Evolutionary conservation across 1,140 invertebrate species (phyloP), one percentile per base, ranked within the genome.

Genomic region (Zaprionus ornatus): DNA sequence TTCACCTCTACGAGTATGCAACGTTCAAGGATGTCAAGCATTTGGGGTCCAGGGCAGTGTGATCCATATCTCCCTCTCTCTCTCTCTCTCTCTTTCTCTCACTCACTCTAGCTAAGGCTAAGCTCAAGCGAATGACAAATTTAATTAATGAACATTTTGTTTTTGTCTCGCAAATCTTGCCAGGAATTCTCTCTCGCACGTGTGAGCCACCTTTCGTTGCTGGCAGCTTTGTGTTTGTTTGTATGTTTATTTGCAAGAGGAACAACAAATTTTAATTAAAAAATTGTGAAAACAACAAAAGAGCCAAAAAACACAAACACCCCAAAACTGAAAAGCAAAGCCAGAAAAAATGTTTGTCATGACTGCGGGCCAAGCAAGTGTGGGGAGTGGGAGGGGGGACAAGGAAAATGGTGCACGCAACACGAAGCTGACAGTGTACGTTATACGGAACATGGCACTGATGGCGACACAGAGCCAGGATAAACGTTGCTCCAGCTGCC

Each of bases 211-310:
- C 64, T 79, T 55, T 25, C 19, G 32, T n/a, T 48, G 66, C 35
- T 19, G 45, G 23, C 48, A 21, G 69, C 48, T 73, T 66, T 72
- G 59, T 45, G 40, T 72, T 65, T 67, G 50, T 52, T 27, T 42
- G 40, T 45, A n/a, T 45, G 45, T 73, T 75, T 68, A 57, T 63
- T 40, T 50, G 50, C n/a, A 29, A 42, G 7, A 56, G 35, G 29
- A 65, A 70, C 48, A 57, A 55, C 25, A 74, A 74, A 50, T 56
- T 62, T 82, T 77, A 72, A 79, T 86, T 63, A 79, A 67, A 69
- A 74, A 60, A 77, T 67, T 67, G 32, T 67, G 27, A 57, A 29
- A 66, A 66, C 37, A 72, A 76, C 50, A 74, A 61, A 66, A 40
- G 57, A 68, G 40, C 45, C 48, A 63, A 21, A 32, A 50, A 7